These are phyloP conservation scores for Strigops habroptila DNA, from an alignment of 2,113 vertebrate species.

Conservation along the genomic window DNA sequence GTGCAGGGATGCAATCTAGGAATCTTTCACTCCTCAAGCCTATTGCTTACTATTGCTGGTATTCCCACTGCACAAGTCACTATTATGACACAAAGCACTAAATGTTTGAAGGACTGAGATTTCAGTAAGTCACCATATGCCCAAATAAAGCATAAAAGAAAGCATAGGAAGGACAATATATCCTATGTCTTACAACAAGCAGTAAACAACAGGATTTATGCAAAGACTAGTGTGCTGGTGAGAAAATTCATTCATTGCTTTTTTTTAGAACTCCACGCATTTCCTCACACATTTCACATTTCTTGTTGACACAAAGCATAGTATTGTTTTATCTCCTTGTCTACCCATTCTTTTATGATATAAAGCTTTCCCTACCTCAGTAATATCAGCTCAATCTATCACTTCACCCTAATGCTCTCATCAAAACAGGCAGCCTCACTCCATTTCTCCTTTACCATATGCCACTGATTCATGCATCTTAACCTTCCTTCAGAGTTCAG, in stretches of 20 bases:
- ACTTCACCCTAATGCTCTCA: slow-evolving; percentile 24
- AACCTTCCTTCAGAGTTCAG: not conserved
- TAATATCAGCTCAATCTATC: slow-evolving; percentile 19
- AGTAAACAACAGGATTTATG: slow-evolving; percentile 8
- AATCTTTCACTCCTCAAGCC: not conserved
- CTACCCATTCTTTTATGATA: not conserved
- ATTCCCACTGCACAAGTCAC: not conserved
- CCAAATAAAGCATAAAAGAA: not conserved
- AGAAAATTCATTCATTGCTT: not conserved
- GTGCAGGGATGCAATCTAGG: not conserved
- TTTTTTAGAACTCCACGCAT: not conserved
- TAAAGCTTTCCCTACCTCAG: not conserved
- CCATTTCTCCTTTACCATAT: not conserved
- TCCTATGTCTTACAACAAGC: not conserved
- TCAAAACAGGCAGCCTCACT: not conserved
- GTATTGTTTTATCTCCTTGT: slow-evolving; percentile 39
- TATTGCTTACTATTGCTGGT: not conserved
- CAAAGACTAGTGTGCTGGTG: not conserved
- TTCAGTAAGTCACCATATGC: not conserved
- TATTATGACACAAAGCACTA: not conserved
- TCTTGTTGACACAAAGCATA: slow-evolving; percentile 13
- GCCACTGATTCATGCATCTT: not conserved
- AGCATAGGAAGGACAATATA: not conserved
- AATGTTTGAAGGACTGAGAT: not conserved
- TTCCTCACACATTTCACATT: not conserved